These are phyloP conservation scores for Lepidurus apus DNA, from an alignment of 1,140 invertebrate genomes.

Conservation along the genomic window DNA sequence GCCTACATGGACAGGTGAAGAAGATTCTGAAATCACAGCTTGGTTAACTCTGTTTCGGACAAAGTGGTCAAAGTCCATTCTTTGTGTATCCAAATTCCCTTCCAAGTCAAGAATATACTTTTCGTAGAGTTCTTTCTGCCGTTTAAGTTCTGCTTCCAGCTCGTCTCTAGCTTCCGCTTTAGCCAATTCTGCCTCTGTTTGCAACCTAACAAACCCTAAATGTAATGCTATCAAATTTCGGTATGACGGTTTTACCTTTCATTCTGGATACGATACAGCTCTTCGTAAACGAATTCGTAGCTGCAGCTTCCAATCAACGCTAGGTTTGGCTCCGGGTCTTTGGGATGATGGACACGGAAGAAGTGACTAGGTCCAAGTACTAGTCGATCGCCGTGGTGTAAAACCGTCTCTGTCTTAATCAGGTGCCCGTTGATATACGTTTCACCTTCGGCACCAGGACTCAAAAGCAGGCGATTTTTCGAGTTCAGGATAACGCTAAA, in stretches of 20 bases:
- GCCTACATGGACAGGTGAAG: not conserved
- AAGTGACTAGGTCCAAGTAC: slow-evolving; percentile 64
- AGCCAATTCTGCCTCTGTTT: slow-evolving; percentile 44
- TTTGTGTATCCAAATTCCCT: not conserved
- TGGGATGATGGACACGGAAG: slow-evolving; percentile 54
- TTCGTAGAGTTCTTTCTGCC: not conserved
- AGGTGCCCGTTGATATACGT: slow-evolving; percentile 62
- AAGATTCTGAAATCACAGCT: not conserved
- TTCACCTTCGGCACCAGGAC: slow-evolving; percentile 48
- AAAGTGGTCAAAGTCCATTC: not conserved
- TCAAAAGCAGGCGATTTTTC: slow-evolving; percentile 42
- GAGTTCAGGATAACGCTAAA: slow-evolving; percentile 53
- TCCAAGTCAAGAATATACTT: not conserved
- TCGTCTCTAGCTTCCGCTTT: slow-evolving; percentile 40
- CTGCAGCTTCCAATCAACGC: slow-evolving; percentile 47
- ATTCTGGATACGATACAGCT: slow-evolving; percentile 58
- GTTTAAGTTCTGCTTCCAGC: not conserved
- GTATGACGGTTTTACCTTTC: slow-evolving; percentile 42
- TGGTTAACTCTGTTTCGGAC: not conserved
- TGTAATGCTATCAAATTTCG: not conserved
- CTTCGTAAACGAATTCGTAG: slow-evolving; percentile 58
- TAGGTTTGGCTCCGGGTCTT: slow-evolving; percentile 40
- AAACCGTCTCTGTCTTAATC: slow-evolving; percentile 42
- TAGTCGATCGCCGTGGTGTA: slow-evolving; percentile 59
- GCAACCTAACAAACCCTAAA: slow-evolving; percentile 41